phyloP scores from a whole-genome alignment of 2,113 vertebrate species.

The Anhinga anhinga region DNA sequence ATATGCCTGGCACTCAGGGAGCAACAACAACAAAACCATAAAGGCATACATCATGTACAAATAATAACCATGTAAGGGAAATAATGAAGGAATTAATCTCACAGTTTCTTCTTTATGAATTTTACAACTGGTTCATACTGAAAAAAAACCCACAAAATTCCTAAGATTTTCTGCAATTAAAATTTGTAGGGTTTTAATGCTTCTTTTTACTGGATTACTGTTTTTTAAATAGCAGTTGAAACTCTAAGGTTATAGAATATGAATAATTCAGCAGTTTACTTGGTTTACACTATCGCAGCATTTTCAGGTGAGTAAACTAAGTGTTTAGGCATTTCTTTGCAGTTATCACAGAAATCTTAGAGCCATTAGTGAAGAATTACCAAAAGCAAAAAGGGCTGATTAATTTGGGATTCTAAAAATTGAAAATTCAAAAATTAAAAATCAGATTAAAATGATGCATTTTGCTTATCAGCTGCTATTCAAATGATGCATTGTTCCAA shows the following conservation, averaged over 20 bases:
- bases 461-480: neutral
- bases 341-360: neutral
- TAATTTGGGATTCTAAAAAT: neutral
- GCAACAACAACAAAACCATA: neutral
- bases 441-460: neutral
- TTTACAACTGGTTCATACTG: neutral
- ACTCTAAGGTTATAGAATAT: neutral
- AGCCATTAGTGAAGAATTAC: neutral
- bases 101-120: neutral
- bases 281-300: constrained; percentile 1
- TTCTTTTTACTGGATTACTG: neutral
- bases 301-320: neutral
- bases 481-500: neutral
- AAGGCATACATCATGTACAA: neutral
- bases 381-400: neutral
- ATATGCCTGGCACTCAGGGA: neutral
- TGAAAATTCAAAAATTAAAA: neutral
- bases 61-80: neutral
- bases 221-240: neutral
- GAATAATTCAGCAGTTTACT: neutral
- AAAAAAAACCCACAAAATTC: neutral
- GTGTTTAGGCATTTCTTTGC: neutral
- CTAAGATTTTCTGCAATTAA: neutral
- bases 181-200: neutral
- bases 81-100: neutral